Evolutionary conservation across 2,797 vertebrate species (phyloP), one percentile per base, ranked within the genome.

Genomic region (Thripadectes ignobilis): DNA sequence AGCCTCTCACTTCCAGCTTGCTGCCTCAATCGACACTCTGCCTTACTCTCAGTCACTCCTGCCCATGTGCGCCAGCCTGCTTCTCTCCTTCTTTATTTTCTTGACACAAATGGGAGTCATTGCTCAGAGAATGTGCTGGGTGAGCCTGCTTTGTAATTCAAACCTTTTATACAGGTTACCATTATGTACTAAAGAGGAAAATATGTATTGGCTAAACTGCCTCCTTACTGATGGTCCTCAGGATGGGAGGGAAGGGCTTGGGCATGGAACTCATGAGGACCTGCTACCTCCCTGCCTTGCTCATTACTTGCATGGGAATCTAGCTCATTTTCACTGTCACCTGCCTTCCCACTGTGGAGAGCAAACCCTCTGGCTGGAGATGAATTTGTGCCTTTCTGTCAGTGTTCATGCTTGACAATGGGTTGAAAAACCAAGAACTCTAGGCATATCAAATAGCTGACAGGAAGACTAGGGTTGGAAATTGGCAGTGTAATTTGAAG

Each of bases 71-170:
- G 19, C 88, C 93, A 48, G 34, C 76, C 87, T 4, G 13, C 67
- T 95, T 95, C 95, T 85, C 96, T 79, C 91, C 86, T 94, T 97
- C 95, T 98, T 98, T 98, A 97, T 98, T 98, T 97, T 96, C 97
- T 97, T 98, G 98, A 98, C 97, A 97, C 92, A 98, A 98, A 98
- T 98, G 97, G 97, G 97, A 96, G 87, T 97, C 97, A 98, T 97
- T 95, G 94, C 95, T 98, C 97, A 98, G 94, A 96, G 91, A 97
- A 96, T 94, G 95, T 96, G 95, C 91, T 79, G 90, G 91, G 97
- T 95, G 97, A 98, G 96, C 93, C 95, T 97, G 96, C 96, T 97
- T 98, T 98, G 97, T 98, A 98, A 98, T 98, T 98, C 97, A 97
- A 97, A 97, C 97, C 97, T 97, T 98, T 98, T 98, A 98, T 98